Evolutionary conservation across 2,888 invertebrate genomes (phyloP).

Genomic region (Camptogramma bilineatum): DNA sequence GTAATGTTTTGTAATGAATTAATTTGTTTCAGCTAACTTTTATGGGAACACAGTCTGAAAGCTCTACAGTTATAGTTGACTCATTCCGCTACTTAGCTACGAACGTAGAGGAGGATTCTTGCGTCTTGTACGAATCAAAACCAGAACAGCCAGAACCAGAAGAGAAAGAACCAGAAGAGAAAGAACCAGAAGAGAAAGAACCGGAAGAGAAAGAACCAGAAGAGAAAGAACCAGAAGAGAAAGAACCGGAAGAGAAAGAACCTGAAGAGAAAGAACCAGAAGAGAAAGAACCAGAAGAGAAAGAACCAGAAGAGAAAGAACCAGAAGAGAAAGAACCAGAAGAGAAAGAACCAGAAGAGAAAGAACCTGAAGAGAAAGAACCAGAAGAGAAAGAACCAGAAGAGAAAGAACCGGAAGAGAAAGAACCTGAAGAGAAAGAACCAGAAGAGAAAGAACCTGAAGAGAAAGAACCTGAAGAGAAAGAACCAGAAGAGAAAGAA

Average conservation of each 20-base stretch:
- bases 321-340: no score
- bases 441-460: no score
- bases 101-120: slow-evolving; percentile 46
- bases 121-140: slow-evolving; percentile 49
- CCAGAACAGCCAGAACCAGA: slow-evolving; percentile 9
- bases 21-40: slow-evolving; percentile 58
- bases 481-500: no score
- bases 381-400: no score
- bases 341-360: no score
- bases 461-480: no score
- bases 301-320: no score
- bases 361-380: no score
- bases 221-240: slow-evolving; percentile 2
- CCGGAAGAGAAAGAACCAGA: not conserved
- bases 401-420: no score
- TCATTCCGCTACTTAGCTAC: slow-evolving; percentile 64
- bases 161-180: not conserved
- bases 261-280: not conserved
- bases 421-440: no score
- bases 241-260: not conserved
- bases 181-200: slow-evolving; percentile 4
- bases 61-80: slow-evolving; percentile 56
- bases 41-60: slow-evolving; percentile 49
- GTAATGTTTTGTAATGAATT: not conserved
- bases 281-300: no score